These are phyloP conservation scores for Acanthochromis polyacanthus DNA, from an alignment of 2,113 vertebrate genomes.

Conservation along the genomic window DNA sequence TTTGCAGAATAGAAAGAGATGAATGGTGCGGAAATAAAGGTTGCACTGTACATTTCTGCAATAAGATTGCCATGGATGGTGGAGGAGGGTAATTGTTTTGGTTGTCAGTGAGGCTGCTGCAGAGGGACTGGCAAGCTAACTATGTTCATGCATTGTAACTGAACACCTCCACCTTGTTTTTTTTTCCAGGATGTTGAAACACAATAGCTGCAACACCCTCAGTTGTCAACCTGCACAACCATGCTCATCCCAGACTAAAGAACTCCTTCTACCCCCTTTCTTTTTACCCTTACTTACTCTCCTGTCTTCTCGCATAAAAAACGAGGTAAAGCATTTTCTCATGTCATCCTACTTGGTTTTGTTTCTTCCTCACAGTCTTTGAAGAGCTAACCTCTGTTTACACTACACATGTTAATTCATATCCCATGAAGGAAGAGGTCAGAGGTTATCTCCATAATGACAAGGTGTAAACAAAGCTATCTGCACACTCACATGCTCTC, in stretches of 20 bases:
- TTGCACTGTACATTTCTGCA: slow-evolving; percentile 1
- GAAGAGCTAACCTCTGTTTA: slow-evolving; percentile 36
- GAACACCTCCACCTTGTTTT: slow-evolving; percentile 39
- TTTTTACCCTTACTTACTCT: neutral
- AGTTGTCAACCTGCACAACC: slow-evolving; percentile 7
- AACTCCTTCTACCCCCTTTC: neutral
- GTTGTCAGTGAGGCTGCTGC: neutral
- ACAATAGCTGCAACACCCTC: slow-evolving; percentile 31
- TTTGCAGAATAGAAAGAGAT: neutral
- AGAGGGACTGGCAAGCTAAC: neutral
- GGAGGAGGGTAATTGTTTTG: neutral
- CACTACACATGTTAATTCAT: slow-evolving; percentile 34
- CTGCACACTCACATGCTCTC: slow-evolving; percentile 6
- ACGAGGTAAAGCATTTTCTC: neutral
- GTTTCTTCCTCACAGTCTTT: slow-evolving; percentile 8
- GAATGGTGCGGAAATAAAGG: neutral
- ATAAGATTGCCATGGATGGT: neutral
- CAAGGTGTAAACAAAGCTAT: slow-evolving; percentile 55
- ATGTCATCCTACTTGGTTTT: neutral
- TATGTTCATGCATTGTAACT: slow-evolving; percentile 41
- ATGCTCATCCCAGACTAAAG: neutral
- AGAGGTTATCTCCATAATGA: slow-evolving; percentile 53
- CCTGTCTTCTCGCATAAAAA: neutral
- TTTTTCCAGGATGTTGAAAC: slow-evolving; percentile 36
- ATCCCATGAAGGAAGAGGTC: slow-evolving; percentile 17